Evolutionary conservation across 2,113 vertebrate species (phyloP).

Genomic region (Leucoraja erinaceus): DNA sequence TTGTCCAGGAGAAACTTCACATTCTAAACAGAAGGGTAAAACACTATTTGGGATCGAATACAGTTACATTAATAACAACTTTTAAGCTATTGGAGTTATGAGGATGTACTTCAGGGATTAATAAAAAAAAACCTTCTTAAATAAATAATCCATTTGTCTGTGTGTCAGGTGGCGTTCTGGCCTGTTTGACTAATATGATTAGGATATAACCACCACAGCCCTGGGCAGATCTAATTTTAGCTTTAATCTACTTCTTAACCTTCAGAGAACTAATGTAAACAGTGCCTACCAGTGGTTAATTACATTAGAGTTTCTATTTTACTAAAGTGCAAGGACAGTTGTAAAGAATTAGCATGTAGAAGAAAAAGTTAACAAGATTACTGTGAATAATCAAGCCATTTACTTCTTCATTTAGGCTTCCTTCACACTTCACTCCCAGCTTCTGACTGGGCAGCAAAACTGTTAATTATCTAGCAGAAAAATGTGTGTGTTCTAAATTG

Average conservation of each 20-base stretch:
- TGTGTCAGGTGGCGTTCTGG: conserved; percentile 67
- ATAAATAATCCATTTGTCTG: conserved; percentile 52
- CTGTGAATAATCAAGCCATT: conserved; percentile 41
- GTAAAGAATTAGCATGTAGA: conserved; percentile 53
- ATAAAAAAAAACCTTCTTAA: not conserved
- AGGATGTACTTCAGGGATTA: not conserved
- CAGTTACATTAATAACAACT: not conserved
- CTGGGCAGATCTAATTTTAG: conserved; percentile 69
- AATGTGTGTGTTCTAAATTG: not conserved
- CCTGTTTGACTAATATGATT: conserved; percentile 74
- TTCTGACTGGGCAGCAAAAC: not conserved
- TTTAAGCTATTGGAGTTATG: not conserved
- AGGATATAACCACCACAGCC: conserved; percentile 59
- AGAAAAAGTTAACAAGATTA: conserved; percentile 54
- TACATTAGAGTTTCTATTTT: conserved; percentile 50
- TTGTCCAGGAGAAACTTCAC: not conserved
- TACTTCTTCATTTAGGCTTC: conserved; percentile 29
- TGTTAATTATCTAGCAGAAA: conserved; percentile 11
- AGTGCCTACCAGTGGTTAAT: conserved; percentile 64
- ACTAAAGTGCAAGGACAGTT: conserved; percentile 60
- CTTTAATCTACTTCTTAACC: conserved; percentile 76
- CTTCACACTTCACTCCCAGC: not conserved
- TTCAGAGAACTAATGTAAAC: conserved; percentile 71
- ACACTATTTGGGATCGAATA: not conserved
- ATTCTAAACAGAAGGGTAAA: not conserved